Evolutionary conservation across 2,797 vertebrate genomes (phyloP).

Genomic region (Molossus alvarezi): DNA sequence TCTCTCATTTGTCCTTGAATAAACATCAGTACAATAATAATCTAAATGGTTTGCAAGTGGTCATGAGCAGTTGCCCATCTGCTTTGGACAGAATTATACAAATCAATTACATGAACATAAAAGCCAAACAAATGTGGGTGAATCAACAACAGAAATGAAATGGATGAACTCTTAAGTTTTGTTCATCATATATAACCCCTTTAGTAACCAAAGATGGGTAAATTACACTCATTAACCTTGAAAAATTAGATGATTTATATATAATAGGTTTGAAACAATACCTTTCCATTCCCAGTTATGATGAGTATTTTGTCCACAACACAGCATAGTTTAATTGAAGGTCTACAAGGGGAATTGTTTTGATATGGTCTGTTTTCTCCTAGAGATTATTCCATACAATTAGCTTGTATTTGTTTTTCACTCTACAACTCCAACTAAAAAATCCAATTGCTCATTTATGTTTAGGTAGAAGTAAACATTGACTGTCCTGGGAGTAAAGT

Average conservation of each 20-base stretch:
- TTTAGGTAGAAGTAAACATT: conserved; percentile 3
- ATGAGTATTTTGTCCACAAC: conserved; percentile 87
- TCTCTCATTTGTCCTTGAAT: conserved; percentile 91
- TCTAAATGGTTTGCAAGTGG: conserved; percentile 90
- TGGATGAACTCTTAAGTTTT: conserved; percentile 92
- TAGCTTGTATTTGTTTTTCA: conserved; percentile 66
- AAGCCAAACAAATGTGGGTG: conserved; percentile 90
- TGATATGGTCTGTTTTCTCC: conserved; percentile 77
- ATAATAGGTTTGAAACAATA: conserved; percentile 95
- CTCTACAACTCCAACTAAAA: conserved; percentile 33
- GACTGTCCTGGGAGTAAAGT: background rate
- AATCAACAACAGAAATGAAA: conserved; percentile 93
- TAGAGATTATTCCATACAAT: conserved; percentile 76
- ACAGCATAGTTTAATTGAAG: conserved; percentile 84
- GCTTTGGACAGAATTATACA: conserved; percentile 93
- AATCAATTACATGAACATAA: conserved; percentile 92
- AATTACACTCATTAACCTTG: conserved; percentile 98
- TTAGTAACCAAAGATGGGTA: conserved; percentile 93
- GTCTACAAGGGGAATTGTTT: conserved; percentile 80
- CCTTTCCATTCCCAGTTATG: conserved; percentile 89
- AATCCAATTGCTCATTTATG: background rate
- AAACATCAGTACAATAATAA: conserved; percentile 91
- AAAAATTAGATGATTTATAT: conserved; percentile 94
- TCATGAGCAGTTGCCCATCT: conserved; percentile 90
- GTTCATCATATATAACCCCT: conserved; percentile 93